Base-by-base conservation (phyloP, 2,797 vertebrate genomes). In the Pteropus rufus region DNA sequence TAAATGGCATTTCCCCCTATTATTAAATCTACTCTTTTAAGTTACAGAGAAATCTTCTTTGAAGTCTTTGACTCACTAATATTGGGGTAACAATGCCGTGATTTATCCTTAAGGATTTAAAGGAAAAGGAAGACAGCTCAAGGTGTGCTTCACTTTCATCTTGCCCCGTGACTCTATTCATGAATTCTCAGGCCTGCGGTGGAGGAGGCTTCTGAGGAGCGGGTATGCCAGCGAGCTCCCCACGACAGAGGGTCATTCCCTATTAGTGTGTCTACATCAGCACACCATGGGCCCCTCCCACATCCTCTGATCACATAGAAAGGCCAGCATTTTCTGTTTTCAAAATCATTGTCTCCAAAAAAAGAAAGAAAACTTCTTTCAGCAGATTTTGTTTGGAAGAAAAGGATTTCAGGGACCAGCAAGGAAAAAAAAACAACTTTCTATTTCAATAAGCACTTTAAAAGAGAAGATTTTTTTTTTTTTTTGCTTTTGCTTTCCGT, bases 361-460 rank as follows among this genome's bases (percentile, higher is more conserved):
- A 96, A 58, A 95, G 64, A 92, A 91, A 85, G 72, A 46, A 87
- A 93, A 89, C 58, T 86, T 81, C 44, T 82, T 36, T 77, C 70
- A 86, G 69, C 10, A 49, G 82, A 29, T 88, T 94, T 95, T 95
- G 24, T 93, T 87, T 67, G n/a, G 77, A 92, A 92, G 88, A 91
- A 85, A 92, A 92, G 24, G 6, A 4, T 77, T 98, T 97, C 88
- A 90, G 95, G 95, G 82, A 96, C 97, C 88, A 91, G 65, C 75
- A 97, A 98, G 95, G 23, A 65, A 82, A 60, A 86, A 65, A 81
- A 41, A 81, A 93, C 97, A 96, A 97, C 31, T 98, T 98, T 98
- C 84, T 85, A 96, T 98, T 98, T 98, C 95, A 98, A 97, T 94
- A 97, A 46, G 75, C 82, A 76, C 94, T 89, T 98, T 98, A 95